Base-by-base conservation (phyloP, 37 sponge, comb jelly and placozoan species). In the Oopsacas minuta region DNA sequence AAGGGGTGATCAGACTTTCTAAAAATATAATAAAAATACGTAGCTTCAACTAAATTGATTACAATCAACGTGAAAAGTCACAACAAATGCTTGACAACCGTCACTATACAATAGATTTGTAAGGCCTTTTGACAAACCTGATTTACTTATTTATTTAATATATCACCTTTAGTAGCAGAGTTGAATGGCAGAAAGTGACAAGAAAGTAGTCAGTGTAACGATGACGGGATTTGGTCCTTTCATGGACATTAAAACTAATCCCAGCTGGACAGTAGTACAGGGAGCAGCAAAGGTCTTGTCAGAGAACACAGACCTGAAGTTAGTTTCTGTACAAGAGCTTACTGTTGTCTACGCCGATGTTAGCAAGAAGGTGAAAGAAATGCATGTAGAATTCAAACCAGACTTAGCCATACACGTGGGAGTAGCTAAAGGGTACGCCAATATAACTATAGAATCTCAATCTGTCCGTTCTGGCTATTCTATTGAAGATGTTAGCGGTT, bases 341-440 rank as follows among this genome's bases (percentile, higher is more conserved):
- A 3, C 5, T 3, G 75, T 61, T 3, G 75, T 10, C 17, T 61
- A 61, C 22, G 75, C 7, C 20, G 17, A 61, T 12, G 75, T 61
- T 5, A 61, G 75, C 75, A 61, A 61, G 30, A 61, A 34, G 20
- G 17, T 61, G 75, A 61, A 12, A 61, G 75, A 61, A 3, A 61
- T 61, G 20, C 75, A 61, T 12, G 1, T 3, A n/a, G 75, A 61
- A 34, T 61, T 61, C 75, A 61, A 61, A n/a, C 75, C 75, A 3
- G 75, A 61, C 75, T 61, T 61, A 61, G 75, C 75, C 28, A 61
- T 61, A 7, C 75, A 61, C 75, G 75, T 61, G 22, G 75, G 75
- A 10, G 75, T 61, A n/a, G 75, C 75, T 61, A 10, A 61, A 12
- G 75, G 75, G 32, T 61, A 61, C 28, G 1, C 22, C 3, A 7